These are phyloP conservation scores for Scophthalmus maximus DNA, from an alignment of 2,113 vertebrate species.

Conservation along the genomic window DNA sequence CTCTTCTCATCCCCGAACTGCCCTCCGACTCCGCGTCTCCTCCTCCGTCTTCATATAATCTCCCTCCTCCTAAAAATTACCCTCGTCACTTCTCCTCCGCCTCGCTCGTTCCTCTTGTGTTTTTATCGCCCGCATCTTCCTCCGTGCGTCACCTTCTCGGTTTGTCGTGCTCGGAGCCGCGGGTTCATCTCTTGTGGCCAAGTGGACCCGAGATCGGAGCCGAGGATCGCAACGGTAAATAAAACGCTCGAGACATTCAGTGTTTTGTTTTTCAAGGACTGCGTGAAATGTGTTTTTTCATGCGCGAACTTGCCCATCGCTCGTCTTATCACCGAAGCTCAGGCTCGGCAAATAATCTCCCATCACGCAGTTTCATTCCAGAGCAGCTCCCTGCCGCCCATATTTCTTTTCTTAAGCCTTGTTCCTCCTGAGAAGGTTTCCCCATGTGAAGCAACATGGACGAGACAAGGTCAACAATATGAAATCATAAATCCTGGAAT, in stretches of 20 bases:
- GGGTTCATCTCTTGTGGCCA: slow-evolving; percentile 17
- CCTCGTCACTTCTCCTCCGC: slow-evolving; percentile 17
- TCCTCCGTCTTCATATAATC: neutral
- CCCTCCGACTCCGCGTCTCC: neutral
- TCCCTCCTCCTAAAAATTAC: neutral
- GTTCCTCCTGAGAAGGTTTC: neutral
- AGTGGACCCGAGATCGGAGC: too few relatives aligned
- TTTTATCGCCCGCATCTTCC: slow-evolving; percentile 33
- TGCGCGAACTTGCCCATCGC: neutral
- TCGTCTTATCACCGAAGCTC: slow-evolving; percentile 35
- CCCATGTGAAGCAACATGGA: neutral
- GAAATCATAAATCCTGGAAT: too few relatives aligned
- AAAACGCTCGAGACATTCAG: neutral
- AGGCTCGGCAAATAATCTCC: slow-evolving; percentile 20
- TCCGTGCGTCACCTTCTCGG: slow-evolving; percentile 7
- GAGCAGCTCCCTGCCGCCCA: too few relatives aligned
- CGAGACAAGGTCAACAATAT: too few relatives aligned
- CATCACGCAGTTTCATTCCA: slow-evolving; percentile 23
- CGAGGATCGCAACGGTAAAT: slow-evolving; percentile 35
- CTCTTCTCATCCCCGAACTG: neutral
- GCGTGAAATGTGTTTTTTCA: neutral
- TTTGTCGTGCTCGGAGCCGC: neutral
- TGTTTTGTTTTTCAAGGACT: slow-evolving; percentile 26
- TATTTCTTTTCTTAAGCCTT: neutral
- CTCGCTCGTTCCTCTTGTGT: neutral